Conservation (phyloP, 2,888 invertebrate genomes). For the Xestobium rufovillosum region DNA sequence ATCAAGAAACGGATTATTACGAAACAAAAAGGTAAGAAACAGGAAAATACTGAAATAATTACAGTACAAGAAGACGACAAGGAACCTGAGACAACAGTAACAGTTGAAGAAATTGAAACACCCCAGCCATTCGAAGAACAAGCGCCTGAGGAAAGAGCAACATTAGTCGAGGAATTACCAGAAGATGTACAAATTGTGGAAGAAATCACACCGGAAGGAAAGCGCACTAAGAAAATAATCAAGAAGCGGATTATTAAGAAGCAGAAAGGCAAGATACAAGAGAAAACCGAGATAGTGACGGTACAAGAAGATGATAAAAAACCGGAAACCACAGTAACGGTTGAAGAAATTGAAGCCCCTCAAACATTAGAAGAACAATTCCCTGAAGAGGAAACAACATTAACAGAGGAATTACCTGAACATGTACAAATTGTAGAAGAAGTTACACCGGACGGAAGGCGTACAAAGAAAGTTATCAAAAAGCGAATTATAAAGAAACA, state of each 20-base stretch:
- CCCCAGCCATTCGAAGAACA: too few species aligned
- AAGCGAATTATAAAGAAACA: constrained; percentile 37
- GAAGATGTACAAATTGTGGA: constrained; percentile 29
- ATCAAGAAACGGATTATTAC: constrained; percentile 37
- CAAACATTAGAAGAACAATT: constrained; percentile 5
- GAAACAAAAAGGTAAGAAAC: constrained; percentile 34
- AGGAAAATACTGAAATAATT: constrained; percentile 33
- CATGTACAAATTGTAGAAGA: constrained; percentile 16
- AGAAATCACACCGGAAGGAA: constrained; percentile 19
- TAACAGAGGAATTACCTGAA: constrained; percentile 26
- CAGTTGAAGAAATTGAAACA: constrained; percentile 26
- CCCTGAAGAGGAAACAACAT: constrained; percentile 23
- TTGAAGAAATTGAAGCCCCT: constrained; percentile 9
- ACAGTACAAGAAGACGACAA: constrained; percentile 32
- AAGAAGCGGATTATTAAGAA: constrained; percentile 42
- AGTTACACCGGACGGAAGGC: constrained; percentile 27
- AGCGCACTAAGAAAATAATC: constrained; percentile 29
- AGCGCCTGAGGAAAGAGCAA: constrained; percentile 16
- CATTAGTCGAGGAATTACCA: constrained; percentile 25
- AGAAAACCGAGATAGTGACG: constrained; percentile 15
- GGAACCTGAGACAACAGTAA: constrained; percentile 29
- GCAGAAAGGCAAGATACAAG: constrained; percentile 30
- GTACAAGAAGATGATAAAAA: constrained; percentile 24
- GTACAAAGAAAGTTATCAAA: constrained; percentile 31
- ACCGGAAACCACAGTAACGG: constrained; percentile 14